Percentiles rank a stretch among this genome's conserved stretches.
Conservation (phyloP, 2,888 invertebrate genomes). For the Amblyjoppa proteus region DNA sequence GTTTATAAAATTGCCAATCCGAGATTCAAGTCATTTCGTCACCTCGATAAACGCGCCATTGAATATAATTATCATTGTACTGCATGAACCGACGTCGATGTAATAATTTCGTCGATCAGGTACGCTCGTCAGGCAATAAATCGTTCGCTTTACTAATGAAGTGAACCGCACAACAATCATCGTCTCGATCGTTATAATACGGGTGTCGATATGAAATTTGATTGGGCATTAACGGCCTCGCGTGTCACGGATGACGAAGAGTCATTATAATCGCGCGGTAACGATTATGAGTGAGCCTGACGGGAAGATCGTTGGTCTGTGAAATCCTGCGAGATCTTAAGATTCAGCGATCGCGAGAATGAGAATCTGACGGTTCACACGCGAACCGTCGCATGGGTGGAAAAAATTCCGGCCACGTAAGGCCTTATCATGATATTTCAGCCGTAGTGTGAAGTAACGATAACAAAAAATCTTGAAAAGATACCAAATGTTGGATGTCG, state of each 20-base stretch:
- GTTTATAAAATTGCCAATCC: background rate
- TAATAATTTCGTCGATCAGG: background rate
- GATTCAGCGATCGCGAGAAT: no score
- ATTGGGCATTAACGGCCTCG: constrained; percentile 28
- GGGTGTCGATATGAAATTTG: constrained; percentile 21
- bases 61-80: background rate
- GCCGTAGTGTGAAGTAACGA: no score
- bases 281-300: background rate
- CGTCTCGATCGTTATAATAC: constrained; percentile 12
- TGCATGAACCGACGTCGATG: background rate
- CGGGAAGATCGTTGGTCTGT: background rate
- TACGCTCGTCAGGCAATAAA: background rate
- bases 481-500: no score
- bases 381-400: no score
- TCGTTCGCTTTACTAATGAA: background rate
- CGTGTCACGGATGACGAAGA: background rate
- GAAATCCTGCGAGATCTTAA: no score
- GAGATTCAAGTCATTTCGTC: background rate
- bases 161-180: background rate
- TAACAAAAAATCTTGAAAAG: no score
- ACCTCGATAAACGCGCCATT: background rate
- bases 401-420: no score
- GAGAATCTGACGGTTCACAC: no score
- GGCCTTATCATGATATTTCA: no score
- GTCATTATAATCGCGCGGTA: background rate